A percentile compares a stretch with the other conserved stretches of the same genome.
These are phyloP conservation scores for Agrenia bidenticulata DNA, from an alignment of 2,888 invertebrate genomes.

Conservation along the genomic window DNA sequence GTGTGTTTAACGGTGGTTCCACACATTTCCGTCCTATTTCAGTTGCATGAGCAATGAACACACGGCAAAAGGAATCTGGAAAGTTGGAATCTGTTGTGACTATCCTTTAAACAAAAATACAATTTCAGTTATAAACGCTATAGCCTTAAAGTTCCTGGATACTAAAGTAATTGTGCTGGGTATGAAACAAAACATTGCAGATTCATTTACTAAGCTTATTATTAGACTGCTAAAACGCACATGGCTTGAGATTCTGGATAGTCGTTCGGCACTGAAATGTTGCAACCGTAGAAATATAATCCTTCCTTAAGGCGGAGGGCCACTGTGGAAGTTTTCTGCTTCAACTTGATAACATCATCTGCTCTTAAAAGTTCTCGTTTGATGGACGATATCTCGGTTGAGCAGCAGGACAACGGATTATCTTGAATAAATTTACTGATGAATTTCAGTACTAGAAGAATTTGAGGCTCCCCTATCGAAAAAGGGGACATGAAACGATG, in stretches of 20 bases:
- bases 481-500: neutral
- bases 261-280: slow-evolving; percentile 64
- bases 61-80: slow-evolving; percentile 64
- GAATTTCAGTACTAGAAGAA: slow-evolving; percentile 64
- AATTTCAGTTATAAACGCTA: no score
- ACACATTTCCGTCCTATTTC: slow-evolving; percentile 71
- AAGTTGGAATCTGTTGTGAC: slow-evolving; percentile 67
- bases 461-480: slow-evolving; percentile 55
- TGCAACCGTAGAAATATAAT: slow-evolving; percentile 65
- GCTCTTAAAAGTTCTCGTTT: slow-evolving; percentile 59
- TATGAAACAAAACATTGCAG: no score
- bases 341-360: slow-evolving; percentile 65
- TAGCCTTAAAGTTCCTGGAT: no score
- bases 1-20: slow-evolving; percentile 66
- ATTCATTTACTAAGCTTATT: no score
- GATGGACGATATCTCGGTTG: slow-evolving; percentile 67
- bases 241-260: slow-evolving; percentile 61
- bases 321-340: slow-evolving; percentile 67
- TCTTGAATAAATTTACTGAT: slow-evolving; percentile 67
- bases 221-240: slow-evolving; percentile 59
- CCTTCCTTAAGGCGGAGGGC: slow-evolving; percentile 63
- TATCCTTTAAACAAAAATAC: no score
- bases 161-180: no score
- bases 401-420: slow-evolving; percentile 70
- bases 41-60: slow-evolving; percentile 66